Evolutionary conservation across 2,797 vertebrate genomes (phyloP).

Genomic region (Tadarida brasiliensis): DNA sequence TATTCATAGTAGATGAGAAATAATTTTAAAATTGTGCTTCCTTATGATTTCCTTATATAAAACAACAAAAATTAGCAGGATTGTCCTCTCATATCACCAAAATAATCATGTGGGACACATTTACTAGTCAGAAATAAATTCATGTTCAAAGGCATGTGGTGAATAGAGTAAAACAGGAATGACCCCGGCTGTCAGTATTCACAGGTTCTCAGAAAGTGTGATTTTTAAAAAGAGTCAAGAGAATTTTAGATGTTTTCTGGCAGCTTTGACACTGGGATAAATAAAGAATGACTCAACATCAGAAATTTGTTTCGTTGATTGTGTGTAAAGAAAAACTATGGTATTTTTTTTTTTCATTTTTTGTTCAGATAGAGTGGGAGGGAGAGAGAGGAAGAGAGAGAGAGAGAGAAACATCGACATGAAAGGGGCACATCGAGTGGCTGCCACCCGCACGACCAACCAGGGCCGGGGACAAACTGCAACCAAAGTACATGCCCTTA

Average conservation of each 20-base stretch:
- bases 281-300: constrained; percentile 8
- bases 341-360: too few relatives aligned
- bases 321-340: neutral
- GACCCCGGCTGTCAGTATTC: neutral
- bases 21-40: neutral
- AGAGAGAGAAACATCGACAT: too few relatives aligned
- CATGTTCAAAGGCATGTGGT: neutral
- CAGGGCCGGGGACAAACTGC: too few relatives aligned
- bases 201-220: neutral
- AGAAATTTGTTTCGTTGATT: neutral
- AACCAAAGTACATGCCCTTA: too few relatives aligned
- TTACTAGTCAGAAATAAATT: neutral
- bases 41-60: neutral
- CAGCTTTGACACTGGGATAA: neutral
- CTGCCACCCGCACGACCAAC: too few relatives aligned
- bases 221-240: neutral
- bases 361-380: too few relatives aligned
- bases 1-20: neutral
- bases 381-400: too few relatives aligned
- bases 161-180: neutral
- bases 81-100: neutral
- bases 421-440: too few relatives aligned
- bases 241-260: neutral
- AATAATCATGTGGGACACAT: neutral
- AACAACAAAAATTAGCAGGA: neutral